These are phyloP conservation scores for Atlantisia rogersi DNA, from an alignment of 2,113 vertebrate species.

Conservation along the genomic window DNA sequence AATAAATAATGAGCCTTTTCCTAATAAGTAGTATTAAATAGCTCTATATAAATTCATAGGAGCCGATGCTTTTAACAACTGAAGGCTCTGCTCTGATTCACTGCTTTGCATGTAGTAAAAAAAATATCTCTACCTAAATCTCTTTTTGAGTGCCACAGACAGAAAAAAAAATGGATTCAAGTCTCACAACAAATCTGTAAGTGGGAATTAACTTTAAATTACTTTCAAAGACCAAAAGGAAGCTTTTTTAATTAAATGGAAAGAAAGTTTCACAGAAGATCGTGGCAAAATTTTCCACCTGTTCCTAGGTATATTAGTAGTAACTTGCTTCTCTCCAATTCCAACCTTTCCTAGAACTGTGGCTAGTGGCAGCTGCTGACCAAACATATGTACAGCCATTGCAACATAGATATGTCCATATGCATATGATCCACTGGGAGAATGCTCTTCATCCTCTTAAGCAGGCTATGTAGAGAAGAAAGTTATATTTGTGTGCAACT, in stretches of 20 bases:
- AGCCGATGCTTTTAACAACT: background rate
- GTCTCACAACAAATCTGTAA: background rate
- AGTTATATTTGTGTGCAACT: background rate
- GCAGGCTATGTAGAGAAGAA: background rate
- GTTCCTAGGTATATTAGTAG: background rate
- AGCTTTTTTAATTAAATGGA: background rate
- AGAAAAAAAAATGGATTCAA: background rate
- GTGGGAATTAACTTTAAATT: background rate
- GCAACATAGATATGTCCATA: background rate
- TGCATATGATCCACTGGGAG: background rate
- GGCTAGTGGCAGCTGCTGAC: slow-evolving; percentile 2
- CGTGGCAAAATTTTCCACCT: background rate
- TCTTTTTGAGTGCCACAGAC: background rate
- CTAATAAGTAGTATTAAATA: background rate
- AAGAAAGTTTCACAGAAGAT: background rate
- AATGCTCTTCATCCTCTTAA: background rate
- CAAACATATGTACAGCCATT: background rate
- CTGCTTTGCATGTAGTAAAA: background rate
- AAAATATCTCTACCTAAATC: background rate
- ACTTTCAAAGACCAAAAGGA: background rate
- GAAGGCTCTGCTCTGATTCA: background rate
- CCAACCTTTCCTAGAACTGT: background rate
- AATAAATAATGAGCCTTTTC: background rate
- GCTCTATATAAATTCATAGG: background rate
- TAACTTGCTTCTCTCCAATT: background rate